phyloP scores from a whole-genome alignment of 2,797 vertebrate species.

The Malacoctenus gilli region DNA sequence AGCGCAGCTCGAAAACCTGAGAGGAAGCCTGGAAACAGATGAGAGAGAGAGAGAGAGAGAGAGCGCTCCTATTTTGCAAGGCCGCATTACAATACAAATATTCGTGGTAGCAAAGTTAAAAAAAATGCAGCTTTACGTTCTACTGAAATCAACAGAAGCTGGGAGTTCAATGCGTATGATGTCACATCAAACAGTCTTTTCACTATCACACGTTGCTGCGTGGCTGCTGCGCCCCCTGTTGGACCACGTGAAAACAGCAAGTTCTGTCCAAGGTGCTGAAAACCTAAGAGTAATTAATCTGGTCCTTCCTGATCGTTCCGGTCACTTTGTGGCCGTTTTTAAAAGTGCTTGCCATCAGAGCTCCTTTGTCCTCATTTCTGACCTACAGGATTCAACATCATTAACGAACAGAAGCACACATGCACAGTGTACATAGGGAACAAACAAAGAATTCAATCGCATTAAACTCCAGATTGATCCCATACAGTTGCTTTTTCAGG shows the following conservation, averaged over 20 bases:
- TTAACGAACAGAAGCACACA: no score
- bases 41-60: background rate
- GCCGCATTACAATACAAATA: constrained; percentile 4
- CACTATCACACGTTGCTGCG: constrained; percentile 11
- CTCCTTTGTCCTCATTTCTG: no score
- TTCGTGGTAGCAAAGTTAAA: constrained; percentile 6
- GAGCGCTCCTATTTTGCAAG: background rate
- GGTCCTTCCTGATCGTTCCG: no score
- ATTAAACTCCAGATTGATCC: no score
- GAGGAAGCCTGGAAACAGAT: background rate
- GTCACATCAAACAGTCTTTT: constrained; percentile 6
- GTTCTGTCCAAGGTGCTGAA: constrained; percentile 77
- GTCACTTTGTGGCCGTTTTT: no score
- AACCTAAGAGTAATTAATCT: background rate
- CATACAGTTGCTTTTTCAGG: no score
- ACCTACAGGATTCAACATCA: no score
- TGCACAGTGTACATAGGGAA: no score
- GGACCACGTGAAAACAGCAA: constrained; percentile 1
- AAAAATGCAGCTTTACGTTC: no score
- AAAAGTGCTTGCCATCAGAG: no score
- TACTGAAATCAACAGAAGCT: constrained; percentile 3
- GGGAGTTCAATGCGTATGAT: constrained; percentile 12
- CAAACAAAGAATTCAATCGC: no score
- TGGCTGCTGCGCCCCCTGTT: constrained; percentile 64
- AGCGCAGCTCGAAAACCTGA: constrained; percentile 54